Conservation (phyloP, 2,113 vertebrate genomes). For the Pungitius pungitius region DNA sequence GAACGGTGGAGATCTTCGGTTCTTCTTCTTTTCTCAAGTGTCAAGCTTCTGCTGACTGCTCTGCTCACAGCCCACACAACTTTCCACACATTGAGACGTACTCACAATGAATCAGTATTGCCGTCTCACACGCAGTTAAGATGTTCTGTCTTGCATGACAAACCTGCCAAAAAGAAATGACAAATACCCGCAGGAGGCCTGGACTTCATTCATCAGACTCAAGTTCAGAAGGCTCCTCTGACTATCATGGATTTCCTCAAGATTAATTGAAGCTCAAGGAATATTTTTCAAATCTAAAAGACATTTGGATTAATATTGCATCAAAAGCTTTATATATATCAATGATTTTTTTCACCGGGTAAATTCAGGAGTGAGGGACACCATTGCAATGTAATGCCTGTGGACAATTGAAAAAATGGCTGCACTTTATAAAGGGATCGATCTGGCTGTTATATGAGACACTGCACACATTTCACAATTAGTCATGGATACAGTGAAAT, state of each 20-base stretch:
- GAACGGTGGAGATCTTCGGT: not conserved
- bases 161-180: conserved; percentile 38
- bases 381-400: not conserved
- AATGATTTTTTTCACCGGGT: not conserved
- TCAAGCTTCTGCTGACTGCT: conserved; percentile 20
- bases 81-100: conserved; percentile 11
- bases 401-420: not conserved
- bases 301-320: not conserved
- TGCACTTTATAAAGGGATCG: not conserved
- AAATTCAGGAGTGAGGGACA: not conserved
- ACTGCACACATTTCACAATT: not conserved
- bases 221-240: not conserved
- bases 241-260: conserved; percentile 8
- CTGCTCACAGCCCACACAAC: conserved; percentile 8
- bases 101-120: conserved; percentile 37
- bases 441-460: not conserved
- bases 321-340: not conserved
- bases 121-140: conserved; percentile 9
- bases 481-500: not conserved
- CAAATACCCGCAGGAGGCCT: not conserved
- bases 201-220: conserved; percentile 4
- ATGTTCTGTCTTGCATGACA: conserved; percentile 28
- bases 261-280: conserved; percentile 1
- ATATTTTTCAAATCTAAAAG: conserved; percentile 5
- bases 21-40: conserved; percentile 5